Base-by-base conservation (phyloP, 2,797 vertebrate genomes). In the Etheostoma nigrum region DNA sequence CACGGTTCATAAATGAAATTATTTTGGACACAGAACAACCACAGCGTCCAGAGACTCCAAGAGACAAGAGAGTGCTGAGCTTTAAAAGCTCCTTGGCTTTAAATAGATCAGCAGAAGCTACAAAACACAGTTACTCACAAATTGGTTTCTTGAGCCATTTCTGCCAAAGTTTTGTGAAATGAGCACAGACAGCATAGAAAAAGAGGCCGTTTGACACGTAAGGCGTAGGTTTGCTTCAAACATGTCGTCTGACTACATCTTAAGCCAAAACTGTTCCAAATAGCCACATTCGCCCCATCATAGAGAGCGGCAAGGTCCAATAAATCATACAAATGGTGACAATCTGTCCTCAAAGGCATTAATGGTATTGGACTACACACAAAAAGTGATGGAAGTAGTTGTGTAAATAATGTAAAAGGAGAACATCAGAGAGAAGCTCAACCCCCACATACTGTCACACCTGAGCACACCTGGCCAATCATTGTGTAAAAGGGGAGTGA, bases 11-110 rank as follows among this genome's bases (percentile, higher is more conserved):
- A 58, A 57, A 36, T 67, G 6, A 25, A 25, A 10, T 23, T 30
- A 49, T 9, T 49, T 59, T 69, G n/a, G 67, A 60, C 55, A 51
- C 10, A 60, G 19, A 64, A 49, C 21, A 67, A 44, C 52, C 52
- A 54, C 25, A 72, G 21, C 2, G 25, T 42, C 23, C 23, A 54
- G 36, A 53, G 36, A 74, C 11, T 40, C 36, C 10, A 40, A 40
- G 36, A 40, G 36, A 11, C 42, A 58, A 58, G 19, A 69, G 30
- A 19, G 15, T n/a, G 25, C 10, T 47, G 8, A 33, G 54, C 8
- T 23, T 60, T 15, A 68, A 60, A 14, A 67, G 30, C 27, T 47
- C 27, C 55, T 42, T 11, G 21, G n/a, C 27, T 68, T 40, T 70
- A 33, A 64, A 16, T 64, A 53, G 33, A 66, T 45, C 48, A 60